Base-by-base conservation (phyloP, 1,140 invertebrate genomes). In the Papilio polytes region DNA sequence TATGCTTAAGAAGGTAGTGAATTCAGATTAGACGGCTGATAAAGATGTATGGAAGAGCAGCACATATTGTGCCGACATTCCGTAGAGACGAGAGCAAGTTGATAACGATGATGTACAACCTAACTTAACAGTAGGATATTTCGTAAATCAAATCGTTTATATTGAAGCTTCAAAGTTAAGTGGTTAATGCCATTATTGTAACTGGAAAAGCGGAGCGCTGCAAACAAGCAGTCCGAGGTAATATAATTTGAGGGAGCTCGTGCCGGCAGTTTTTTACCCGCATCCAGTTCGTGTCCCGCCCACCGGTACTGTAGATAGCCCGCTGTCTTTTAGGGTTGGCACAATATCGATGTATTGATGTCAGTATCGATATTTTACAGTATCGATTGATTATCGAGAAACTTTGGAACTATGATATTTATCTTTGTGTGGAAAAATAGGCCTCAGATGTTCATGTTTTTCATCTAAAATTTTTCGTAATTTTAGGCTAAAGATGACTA, bases 191-290 rank as follows among this genome's bases (percentile, higher is more conserved):
- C 31, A 78, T 78, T 78, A 78, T 63, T 63, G 51, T 78, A 66
- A 78, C 41, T 78, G 56, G 31, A 12, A 78, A 66, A 78, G 56
- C 77, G 56, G 77, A 63, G 56, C 44, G 56, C 56, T 63, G 56
- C 77, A 78, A 78, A 78, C 77, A 78, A 59, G 77, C 22, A 63
- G 77, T 78, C 56, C 77, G 53, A 63, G 77, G 26, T 78, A 78
- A 78, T 78, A 78, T 63, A 63, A 78, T 78, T 78, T 78, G 53
- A 41, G 56, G 77, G 77, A 78, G 8, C 53, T 22, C 74, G 74
- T 53, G 20, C 46, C 74, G 46, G 46, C 46, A 76, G 20, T 76
- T 76, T 76, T 74, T 76, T 76, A 10, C 41, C 63, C 63, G 22
- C 22, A 10, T 22, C 13, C 72, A 20, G 74, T 76, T 76, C 74